Conservation (phyloP, 2,113 vertebrate species). For the Aythya baeri region DNA sequence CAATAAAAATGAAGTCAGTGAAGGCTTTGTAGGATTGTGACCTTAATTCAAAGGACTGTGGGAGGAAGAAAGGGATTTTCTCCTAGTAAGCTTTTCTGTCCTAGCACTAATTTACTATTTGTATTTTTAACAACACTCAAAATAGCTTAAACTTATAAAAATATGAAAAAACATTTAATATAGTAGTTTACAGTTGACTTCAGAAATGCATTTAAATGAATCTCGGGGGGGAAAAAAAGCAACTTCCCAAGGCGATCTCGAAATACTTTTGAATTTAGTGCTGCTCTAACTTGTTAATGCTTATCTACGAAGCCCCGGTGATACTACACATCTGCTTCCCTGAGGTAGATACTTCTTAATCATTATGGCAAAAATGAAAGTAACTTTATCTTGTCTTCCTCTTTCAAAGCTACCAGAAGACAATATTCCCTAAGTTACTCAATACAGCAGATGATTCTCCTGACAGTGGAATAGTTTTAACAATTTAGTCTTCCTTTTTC, state of each 20-base stretch:
- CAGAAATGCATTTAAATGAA: neutral
- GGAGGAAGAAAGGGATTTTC: neutral
- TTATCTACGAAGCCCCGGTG: neutral
- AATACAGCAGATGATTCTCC: neutral
- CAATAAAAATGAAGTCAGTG: neutral
- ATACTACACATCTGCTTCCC: neutral
- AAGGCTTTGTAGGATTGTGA: neutral
- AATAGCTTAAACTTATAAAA: neutral
- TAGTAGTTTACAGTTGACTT: neutral
- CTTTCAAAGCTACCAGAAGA: neutral
- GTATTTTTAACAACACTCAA: neutral
- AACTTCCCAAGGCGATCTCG: neutral
- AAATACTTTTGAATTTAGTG: neutral
- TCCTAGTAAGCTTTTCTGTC: neutral
- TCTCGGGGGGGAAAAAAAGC: fast-evolving
- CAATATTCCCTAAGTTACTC: neutral
- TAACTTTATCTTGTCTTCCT: neutral
- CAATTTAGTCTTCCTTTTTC: neutral
- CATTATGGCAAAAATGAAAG: neutral
- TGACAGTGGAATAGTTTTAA: neutral
- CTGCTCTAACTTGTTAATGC: neutral
- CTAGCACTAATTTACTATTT: neutral
- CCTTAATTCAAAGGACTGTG: neutral
- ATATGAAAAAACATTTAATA: neutral
- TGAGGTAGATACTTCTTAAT: neutral